These are phyloP conservation scores for Neoitamus cyanurus DNA, from an alignment of 2,888 invertebrate species.

Conservation along the genomic window DNA sequence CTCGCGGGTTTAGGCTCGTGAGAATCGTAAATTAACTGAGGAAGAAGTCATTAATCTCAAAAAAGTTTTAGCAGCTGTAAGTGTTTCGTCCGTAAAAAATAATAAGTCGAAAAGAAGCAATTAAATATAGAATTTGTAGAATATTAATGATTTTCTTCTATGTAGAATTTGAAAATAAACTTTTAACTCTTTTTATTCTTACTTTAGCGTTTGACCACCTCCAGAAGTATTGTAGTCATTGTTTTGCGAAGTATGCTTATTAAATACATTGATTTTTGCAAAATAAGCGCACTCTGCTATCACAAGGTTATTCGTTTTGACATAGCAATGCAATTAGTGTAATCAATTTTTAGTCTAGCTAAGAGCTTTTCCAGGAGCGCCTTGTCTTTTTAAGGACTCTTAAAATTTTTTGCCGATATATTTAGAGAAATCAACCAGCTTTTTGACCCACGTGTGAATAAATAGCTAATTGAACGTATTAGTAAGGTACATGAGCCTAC, in stretches of 20 bases:
- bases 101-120: not conserved
- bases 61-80: conserved; percentile 80
- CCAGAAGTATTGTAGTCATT: not conserved
- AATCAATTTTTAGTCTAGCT: too few species aligned
- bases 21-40: conserved; percentile 78
- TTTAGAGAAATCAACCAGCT: too few species aligned
- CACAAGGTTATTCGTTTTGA: not conserved
- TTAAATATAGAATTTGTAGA: not conserved
- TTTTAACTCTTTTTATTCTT: not conserved
- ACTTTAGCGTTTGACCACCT: not conserved
- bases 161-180: not conserved
- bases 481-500: too few species aligned
- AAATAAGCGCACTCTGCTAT: not conserved
- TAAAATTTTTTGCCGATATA: too few species aligned
- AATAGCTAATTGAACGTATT: too few species aligned
- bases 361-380: too few species aligned
- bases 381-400: too few species aligned
- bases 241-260: not conserved
- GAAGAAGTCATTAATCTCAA: conserved; percentile 79
- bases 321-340: too few species aligned
- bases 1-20: conserved; percentile 71
- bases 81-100: conserved; percentile 61
- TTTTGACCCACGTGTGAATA: too few species aligned
- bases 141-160: not conserved
- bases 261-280: not conserved